Base-by-base conservation (phyloP, 2,888 invertebrate genomes). In the Dynastes hyllus region DNA sequence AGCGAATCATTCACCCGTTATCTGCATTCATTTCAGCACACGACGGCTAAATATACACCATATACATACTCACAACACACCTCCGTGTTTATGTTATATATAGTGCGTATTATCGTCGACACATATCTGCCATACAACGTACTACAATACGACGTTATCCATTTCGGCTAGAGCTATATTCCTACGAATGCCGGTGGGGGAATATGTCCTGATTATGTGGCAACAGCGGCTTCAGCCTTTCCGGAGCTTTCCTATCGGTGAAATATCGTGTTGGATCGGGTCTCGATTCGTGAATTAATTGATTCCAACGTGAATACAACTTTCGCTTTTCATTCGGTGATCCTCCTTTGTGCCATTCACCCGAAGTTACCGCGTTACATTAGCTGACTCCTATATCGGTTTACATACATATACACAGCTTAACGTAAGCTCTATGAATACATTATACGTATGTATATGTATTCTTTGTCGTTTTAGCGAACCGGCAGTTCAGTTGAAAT, bases 151-250 rank as follows among this genome's bases (percentile, higher is more conserved):
- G 40, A 29, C 65, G n/a, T n/a, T 22, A 66, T 66, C 66, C 40
- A 66, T 66, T 40, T 66, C 66, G 8, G 11, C 8, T 66, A 37
- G n/a, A 5, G 55, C n/a, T 3, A 16, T 55, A 55, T n/a, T 66
- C 37, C 8, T 22, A 13, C 11, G 9, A 66, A 66, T 66, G 40
- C 16, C 66, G 37, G 40, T 40, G 63, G 4, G 13, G 16, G 32
- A 37, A 9, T 32, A 66, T n/a, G 66, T 66, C 40, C 66, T 22
- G 66, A 66, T 66, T 66, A 66, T 22, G 66, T 45, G 45, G 8
- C 66, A 32, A 40, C 66, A 66, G 8, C n/a, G 40, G 66, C 16
- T 66, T 66, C 66, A 13, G 66, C n/a, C 40, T 16, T 40, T 16
- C 55, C 32, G 32, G 65, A 16, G 45, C 11, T 45, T 66, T 66